Evolutionary conservation across 2,888 invertebrate species (phyloP), one percentile per base, ranked within the genome.

Genomic region (Belgica antarctica): DNA sequence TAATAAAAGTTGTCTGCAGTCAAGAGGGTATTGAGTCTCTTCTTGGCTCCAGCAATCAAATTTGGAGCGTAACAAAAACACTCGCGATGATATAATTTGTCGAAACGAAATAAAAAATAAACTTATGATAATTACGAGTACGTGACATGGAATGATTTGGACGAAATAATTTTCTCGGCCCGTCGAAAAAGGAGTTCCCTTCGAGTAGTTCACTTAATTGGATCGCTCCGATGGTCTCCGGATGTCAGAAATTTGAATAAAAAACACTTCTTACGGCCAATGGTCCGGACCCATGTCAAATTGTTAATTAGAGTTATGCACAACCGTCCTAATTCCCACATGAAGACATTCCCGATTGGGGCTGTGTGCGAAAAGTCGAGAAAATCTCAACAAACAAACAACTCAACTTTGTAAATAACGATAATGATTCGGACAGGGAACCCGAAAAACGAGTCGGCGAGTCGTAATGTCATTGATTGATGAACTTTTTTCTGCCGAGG

Each of bases 381-480:
- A 10, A 57, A 57, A n/a, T n/a, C n/a, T n/a, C 34, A 34, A 34
- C 34, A 61, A 57, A 62, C n/a, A 31, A 28, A 3, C 10, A 28
- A n/a, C 1, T 62, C 15, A 34, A 62, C 41, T 19, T 12, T 36
- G 47, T 66, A 47, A 34, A 25, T 47, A 52, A 57, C 31, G 57
- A 24, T 68, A 68, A 68, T 57, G 57, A 66, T 19, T 66, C 24
- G 15, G 57, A 10, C 2, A n/a, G 47, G 68, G 31, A 68, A 68
- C 68, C 68, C 68, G 68, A 68, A 68, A 68, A 68, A 57, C 68
- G 15, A 68, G 57, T 68, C 57, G 25, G 1, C 8, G 41, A 8
- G 22, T 2, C 28, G 28, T 47, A 24, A 25, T 63, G 63, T 63
- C 63, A 63, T 47, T 68, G 68, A 68, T 68, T 68, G 68, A 68